Conservation (phyloP, 2,888 invertebrate species). For the Plusia festucae region DNA sequence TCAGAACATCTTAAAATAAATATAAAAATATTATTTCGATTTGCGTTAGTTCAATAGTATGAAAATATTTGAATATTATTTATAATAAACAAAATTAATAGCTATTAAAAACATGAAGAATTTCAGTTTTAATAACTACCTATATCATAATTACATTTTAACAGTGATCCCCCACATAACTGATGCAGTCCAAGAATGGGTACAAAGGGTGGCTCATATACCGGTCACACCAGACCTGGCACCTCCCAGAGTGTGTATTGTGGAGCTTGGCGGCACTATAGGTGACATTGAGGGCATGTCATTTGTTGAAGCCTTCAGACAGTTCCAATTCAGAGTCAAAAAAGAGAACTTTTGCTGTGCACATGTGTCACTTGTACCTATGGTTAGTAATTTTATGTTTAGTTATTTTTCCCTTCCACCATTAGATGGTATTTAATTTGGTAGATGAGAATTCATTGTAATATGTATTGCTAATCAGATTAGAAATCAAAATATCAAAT, state of each 20-base stretch:
- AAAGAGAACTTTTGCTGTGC: constrained; percentile 98
- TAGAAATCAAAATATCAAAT: too few species aligned
- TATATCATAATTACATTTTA: too few species aligned
- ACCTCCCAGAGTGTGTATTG: constrained; percentile 94
- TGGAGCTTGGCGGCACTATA: constrained; percentile 99
- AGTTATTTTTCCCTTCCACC: not conserved
- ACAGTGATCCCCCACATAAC: constrained; percentile 99
- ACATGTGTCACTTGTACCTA: constrained; percentile 98
- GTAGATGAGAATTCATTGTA: too few species aligned
- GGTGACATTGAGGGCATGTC: constrained; percentile 99
- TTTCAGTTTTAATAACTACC: too few species aligned
- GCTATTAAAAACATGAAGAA: too few species aligned
- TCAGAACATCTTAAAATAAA: too few species aligned
- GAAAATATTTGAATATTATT: too few species aligned
- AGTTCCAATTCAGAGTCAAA: constrained; percentile 98
- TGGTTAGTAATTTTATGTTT: constrained; percentile 87
- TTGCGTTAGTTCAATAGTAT: too few species aligned
- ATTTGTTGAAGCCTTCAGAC: constrained; percentile 99
- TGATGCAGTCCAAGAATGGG: constrained; percentile 99
- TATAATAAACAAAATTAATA: too few species aligned
- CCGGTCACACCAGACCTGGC: constrained; percentile 93
- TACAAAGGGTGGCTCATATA: constrained; percentile 96
- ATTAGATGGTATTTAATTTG: too few species aligned
- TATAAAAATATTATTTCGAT: too few species aligned
- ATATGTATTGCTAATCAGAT: too few species aligned